Evolutionary conservation across 1,140 invertebrate species (phyloP), one percentile per base, ranked within the genome.

Genomic region (Drosophila sp.): DNA sequence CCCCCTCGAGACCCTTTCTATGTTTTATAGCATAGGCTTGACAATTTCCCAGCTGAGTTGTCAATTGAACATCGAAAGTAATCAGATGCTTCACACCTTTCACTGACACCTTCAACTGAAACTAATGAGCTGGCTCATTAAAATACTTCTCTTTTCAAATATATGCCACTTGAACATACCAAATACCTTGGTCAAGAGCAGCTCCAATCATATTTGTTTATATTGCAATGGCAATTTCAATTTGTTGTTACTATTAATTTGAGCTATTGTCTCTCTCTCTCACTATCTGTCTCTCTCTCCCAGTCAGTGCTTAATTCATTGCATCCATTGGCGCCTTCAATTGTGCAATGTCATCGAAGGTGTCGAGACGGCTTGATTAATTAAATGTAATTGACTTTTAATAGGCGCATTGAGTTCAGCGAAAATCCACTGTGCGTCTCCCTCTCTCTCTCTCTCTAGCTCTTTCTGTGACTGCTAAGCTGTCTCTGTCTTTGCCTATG

Each of bases 351-450:
- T 89, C 80, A 78, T 70, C 16, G 27, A 38, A 58, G 67, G 61
- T 66, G 71, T 59, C 34, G 57, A 56, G 45, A 40, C 45, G 51
- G 72, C 53, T 72, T 89, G 83, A 89, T 87, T 87, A 87, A 81
- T 87, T 87, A 82, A 87, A 87, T 79, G 72, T 87, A 89, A 87
- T 87, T 87, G 83, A 80, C 65, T 72, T 89, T 87, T 87, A 87
- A 87, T 87, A 77, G 79, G 77, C 81, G 36, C 61, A 41, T 45
- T 57, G 57, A 54, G 58, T 8, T 65, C 7, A 38, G 51, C 57
- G 16, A 34, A 51, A 50, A 13, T 29, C 27, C 27, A 29, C 1
- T 29, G 27, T 29, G 4, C 27, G 2, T 29, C 27, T 29, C 27
- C 6, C 27, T 29, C 27, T 2, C 27, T 29, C 27, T 29, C 27